Evolutionary conservation across 1,140 invertebrate species (phyloP).

Genomic region (Heliconius nattereri): DNA sequence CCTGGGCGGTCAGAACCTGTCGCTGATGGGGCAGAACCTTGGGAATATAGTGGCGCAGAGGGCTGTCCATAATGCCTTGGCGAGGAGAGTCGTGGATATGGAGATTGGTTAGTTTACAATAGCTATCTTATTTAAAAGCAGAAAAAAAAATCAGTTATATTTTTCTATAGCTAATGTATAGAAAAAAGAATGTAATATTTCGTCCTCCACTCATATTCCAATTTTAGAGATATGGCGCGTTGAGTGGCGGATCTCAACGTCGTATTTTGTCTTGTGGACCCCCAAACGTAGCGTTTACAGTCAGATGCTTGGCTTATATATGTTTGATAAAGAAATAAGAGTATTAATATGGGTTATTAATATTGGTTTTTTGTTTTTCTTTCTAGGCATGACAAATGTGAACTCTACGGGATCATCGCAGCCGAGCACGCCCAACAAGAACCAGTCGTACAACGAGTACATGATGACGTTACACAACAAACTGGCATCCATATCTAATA

Average conservation of each 20-base stretch:
- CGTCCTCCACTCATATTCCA: too few species aligned
- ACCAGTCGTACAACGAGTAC: slow-evolving; percentile 82
- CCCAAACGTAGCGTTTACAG: too few species aligned
- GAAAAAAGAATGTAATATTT: too few species aligned
- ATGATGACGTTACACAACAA: slow-evolving; percentile 83
- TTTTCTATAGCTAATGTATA: too few species aligned
- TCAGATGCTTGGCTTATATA: too few species aligned
- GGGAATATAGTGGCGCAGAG: slow-evolving; percentile 64
- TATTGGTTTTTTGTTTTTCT: too few species aligned
- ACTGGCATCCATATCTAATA: slow-evolving; percentile 80
- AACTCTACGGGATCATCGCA: slow-evolving; percentile 75
- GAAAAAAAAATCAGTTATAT: not conserved
- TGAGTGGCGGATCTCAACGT: too few species aligned
- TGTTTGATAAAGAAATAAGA: too few species aligned
- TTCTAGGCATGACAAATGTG: slow-evolving; percentile 62
- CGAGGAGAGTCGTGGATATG: slow-evolving; percentile 58
- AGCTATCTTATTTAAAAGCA: not conserved
- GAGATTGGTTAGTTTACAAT: slow-evolving; percentile 45
- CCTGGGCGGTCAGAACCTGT: slow-evolving; percentile 54
- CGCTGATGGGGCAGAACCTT: slow-evolving; percentile 63
- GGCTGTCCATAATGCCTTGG: slow-evolving; percentile 60
- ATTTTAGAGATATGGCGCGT: too few species aligned
- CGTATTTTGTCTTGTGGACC: too few species aligned
- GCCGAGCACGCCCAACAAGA: slow-evolving; percentile 82
- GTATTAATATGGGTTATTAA: too few species aligned